These are phyloP conservation scores for Poecilia velifera DNA, from an alignment of 2,797 vertebrate genomes.

Conservation along the genomic window DNA sequence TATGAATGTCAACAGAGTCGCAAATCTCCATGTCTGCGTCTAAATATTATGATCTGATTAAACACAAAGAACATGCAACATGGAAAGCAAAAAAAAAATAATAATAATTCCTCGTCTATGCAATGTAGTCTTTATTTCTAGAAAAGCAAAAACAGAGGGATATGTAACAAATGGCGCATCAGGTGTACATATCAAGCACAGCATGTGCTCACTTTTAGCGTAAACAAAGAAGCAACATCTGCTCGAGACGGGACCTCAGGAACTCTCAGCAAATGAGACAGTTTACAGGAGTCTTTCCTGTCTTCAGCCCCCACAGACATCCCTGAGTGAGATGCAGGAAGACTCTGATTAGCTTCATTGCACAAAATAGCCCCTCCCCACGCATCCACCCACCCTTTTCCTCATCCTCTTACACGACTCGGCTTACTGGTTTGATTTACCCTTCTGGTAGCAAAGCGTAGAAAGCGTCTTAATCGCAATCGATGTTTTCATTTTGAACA, in stretches of 20 bases:
- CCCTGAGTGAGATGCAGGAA: conserved; percentile 73
- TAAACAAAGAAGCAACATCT: conserved; percentile 20
- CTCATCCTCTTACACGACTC: conserved; percentile 47
- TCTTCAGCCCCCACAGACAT: conserved; percentile 62
- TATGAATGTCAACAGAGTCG: not conserved
- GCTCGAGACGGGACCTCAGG: conserved; percentile 51
- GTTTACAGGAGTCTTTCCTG: conserved; percentile 75
- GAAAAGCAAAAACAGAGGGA: not conserved
- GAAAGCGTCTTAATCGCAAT: conserved; percentile 12
- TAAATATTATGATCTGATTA: conserved; percentile 53
- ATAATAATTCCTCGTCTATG: not conserved
- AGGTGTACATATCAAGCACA: conserved; percentile 6
- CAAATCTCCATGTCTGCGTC: conserved; percentile 24
- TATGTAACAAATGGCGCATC: not conserved
- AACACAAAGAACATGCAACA: conserved; percentile 33
- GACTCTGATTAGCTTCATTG: conserved; percentile 73
- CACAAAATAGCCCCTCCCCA: conserved; percentile 41
- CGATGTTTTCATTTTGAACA: conserved; percentile 42
- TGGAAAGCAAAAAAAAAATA: conserved; percentile 10
- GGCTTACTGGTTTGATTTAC: not conserved
- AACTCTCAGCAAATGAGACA: conserved; percentile 57
- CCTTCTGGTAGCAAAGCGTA: conserved; percentile 25
- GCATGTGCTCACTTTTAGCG: conserved; percentile 1
- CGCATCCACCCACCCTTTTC: conserved; percentile 41
- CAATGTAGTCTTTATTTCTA: conserved; percentile 16